Evolutionary conservation across 2,797 vertebrate species (phyloP).

Genomic region (Aulostomus chinensis): DNA sequence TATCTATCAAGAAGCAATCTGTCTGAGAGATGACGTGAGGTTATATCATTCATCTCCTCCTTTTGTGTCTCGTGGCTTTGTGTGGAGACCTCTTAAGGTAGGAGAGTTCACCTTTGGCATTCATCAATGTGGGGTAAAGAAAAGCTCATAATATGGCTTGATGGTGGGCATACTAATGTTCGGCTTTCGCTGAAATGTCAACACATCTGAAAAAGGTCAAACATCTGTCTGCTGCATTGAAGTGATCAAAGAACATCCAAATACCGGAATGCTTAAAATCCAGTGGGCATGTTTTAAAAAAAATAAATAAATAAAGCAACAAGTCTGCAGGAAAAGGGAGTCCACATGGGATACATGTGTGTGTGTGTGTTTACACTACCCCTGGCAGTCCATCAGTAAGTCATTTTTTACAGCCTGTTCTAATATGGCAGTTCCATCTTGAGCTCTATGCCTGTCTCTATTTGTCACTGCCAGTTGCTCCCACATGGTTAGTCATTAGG

Average conservation of each 20-base stretch:
- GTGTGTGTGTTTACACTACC: not conserved
- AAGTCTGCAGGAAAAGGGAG: too few relatives aligned
- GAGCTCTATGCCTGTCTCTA: not conserved
- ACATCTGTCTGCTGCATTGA: not conserved
- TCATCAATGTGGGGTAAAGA: not conserved
- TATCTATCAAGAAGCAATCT: too few relatives aligned
- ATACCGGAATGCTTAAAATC: not conserved
- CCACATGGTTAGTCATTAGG: not conserved
- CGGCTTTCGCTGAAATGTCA: not conserved
- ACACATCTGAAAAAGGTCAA: not conserved
- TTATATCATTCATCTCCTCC: not conserved
- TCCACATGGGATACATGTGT: too few relatives aligned
- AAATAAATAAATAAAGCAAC: too few relatives aligned
- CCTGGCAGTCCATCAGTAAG: not conserved
- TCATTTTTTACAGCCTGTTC: constrained; percentile 11
- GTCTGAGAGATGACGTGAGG: not conserved
- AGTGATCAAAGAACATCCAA: not conserved
- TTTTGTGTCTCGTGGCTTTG: not conserved
- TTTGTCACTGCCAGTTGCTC: constrained; percentile 14
- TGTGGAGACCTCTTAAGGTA: not conserved
- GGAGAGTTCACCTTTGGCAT: not conserved
- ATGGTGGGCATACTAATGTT: not conserved
- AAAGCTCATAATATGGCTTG: not conserved
- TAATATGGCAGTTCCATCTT: not conserved
- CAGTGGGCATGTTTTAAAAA: too few relatives aligned